Conservation (phyloP, 2,113 vertebrate species). For the Heterotis niloticus region DNA sequence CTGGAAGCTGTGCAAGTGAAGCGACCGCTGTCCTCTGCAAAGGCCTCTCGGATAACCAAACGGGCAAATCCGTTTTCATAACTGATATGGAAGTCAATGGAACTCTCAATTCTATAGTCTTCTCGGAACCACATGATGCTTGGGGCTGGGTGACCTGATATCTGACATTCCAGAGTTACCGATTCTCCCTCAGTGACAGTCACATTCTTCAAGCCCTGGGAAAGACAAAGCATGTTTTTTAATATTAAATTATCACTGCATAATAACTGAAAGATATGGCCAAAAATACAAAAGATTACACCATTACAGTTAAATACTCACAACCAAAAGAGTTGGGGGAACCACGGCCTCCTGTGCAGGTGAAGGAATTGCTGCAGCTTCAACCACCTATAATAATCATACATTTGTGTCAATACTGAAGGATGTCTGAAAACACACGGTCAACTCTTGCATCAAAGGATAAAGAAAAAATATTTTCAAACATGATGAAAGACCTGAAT, state of each 20-base stretch:
- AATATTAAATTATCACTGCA: background rate
- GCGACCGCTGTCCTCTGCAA: constrained; percentile 92
- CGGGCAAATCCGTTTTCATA: constrained; percentile 74
- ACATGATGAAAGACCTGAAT: constrained; percentile 1
- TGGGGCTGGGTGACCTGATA: constrained; percentile 82
- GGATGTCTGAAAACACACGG: background rate
- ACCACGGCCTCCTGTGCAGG: constrained; percentile 73
- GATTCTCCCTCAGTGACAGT: constrained; percentile 56
- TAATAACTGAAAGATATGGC: background rate
- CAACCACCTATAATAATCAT: constrained; percentile 45
- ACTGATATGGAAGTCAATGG: constrained; percentile 94
- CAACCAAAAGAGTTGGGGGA: constrained; percentile 83
- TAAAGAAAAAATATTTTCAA: background rate
- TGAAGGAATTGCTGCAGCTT: constrained; percentile 64
- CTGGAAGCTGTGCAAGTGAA: constrained; percentile 93
- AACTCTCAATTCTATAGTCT: constrained; percentile 93
- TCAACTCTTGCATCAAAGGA: background rate
- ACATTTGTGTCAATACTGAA: constrained; percentile 8
- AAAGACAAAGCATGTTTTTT: background rate
- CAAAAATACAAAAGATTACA: background rate
- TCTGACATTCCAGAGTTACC: constrained; percentile 86
- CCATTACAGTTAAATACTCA: constrained; percentile 77
- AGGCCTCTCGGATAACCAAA: constrained; percentile 85
- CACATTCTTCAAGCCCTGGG: constrained; percentile 79
- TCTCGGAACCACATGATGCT: constrained; percentile 89